Conservation (phyloP, 2,797 vertebrate genomes). For the Argya squamiceps region DNA sequence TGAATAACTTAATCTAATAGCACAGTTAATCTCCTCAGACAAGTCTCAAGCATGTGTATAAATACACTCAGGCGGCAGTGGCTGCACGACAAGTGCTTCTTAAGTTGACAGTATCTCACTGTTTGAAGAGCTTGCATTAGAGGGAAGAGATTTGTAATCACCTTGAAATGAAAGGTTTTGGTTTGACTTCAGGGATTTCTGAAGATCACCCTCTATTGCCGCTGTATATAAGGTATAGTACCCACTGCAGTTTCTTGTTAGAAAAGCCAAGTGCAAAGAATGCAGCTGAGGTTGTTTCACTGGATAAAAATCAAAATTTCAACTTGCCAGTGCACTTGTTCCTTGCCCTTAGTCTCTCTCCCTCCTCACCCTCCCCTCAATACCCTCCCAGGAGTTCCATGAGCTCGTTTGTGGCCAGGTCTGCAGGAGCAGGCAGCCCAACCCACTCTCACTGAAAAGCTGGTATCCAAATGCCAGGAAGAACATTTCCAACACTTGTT, state of each 20-base stretch:
- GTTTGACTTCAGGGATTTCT: not conserved
- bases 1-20: conserved; percentile 39
- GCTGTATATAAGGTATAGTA: not conserved
- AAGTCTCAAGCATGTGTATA: not conserved
- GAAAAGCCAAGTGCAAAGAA: not conserved
- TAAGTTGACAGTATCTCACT: not conserved
- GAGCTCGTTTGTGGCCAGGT: not conserved
- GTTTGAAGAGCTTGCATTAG: not conserved
- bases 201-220: not conserved
- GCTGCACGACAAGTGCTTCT: not conserved
- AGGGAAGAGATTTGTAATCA: not conserved
- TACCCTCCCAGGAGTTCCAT: not conserved
- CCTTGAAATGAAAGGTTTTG: not conserved
- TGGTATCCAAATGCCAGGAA: not conserved
- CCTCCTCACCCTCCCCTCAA: not conserved
- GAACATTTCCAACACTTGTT: not conserved
- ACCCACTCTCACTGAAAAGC: not conserved
- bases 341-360: not conserved
- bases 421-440: not conserved
- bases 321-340: not conserved
- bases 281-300: not conserved
- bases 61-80: not conserved
- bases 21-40: conserved; percentile 50
- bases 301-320: not conserved
- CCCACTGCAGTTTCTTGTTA: not conserved